These are phyloP conservation scores for Anguilla marmorata DNA, from an alignment of 2,797 vertebrate genomes.

Conservation along the genomic window DNA sequence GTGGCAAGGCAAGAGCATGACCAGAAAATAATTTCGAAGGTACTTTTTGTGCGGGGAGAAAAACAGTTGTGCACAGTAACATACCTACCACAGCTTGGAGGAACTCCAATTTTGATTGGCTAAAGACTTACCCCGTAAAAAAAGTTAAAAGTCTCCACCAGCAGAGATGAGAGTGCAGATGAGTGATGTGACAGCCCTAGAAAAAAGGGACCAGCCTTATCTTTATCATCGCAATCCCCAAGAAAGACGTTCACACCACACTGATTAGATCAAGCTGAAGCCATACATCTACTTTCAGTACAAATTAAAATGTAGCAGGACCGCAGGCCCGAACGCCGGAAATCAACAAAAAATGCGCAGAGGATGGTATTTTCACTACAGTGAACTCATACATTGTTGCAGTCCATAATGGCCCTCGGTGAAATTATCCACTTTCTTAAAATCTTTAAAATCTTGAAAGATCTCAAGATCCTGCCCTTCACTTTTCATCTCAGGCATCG, in stretches of 20 bases:
- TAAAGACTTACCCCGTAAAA: not conserved
- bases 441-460: not conserved
- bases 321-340: not conserved
- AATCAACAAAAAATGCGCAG: not conserved
- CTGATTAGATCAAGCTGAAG: constrained; percentile 61
- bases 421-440: not conserved
- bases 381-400: not conserved
- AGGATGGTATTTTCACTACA: no score
- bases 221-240: constrained; percentile 56
- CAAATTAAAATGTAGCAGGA: not conserved
- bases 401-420: not conserved
- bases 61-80: no score
- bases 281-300: constrained; percentile 41
- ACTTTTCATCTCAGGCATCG: constrained; percentile 42
- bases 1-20: not conserved
- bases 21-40: no score
- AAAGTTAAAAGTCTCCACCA: not conserved
- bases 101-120: no score
- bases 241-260: constrained; percentile 61
- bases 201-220: constrained; percentile 55
- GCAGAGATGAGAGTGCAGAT: constrained; percentile 24
- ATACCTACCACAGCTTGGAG: no score
- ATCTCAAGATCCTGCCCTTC: not conserved
- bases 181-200: constrained; percentile 53
- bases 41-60: no score